These are phyloP conservation scores for Eristalis tenax DNA, from an alignment of 2,888 invertebrate genomes.

Conservation along the genomic window DNA sequence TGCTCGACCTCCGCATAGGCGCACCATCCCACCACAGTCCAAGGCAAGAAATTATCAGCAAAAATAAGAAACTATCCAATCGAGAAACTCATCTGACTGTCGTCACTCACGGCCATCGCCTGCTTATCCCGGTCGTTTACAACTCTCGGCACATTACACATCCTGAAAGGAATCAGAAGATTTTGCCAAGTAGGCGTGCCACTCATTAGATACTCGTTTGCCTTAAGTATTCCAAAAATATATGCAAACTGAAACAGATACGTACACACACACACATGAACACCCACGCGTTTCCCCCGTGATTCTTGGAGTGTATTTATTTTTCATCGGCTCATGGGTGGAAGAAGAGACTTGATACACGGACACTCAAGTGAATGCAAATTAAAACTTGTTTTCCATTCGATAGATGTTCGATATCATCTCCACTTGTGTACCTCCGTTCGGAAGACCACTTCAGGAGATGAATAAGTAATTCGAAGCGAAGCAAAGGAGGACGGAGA, in stretches of 20 bases:
- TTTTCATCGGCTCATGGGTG: background rate
- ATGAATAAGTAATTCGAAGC: background rate
- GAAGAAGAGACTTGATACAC: background rate
- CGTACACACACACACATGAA: background rate
- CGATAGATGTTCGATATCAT: slow-evolving; percentile 9
- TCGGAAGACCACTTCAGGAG: background rate
- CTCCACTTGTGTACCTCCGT: slow-evolving; percentile 15
- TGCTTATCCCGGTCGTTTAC: slow-evolving; percentile 20
- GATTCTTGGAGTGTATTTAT: background rate
- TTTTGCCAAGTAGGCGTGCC: background rate
- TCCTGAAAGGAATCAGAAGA: background rate
- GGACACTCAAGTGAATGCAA: slow-evolving; percentile 11
- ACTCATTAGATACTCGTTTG: background rate
- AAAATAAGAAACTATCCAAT: background rate
- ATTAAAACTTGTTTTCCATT: slow-evolving; percentile 20
- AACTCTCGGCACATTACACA: slow-evolving; percentile 8
- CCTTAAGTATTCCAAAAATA: background rate
- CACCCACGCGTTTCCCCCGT: background rate
- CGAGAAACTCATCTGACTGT: background rate
- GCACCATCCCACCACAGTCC: background rate
- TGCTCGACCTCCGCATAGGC: background rate
- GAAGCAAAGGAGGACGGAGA: background rate
- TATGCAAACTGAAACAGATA: background rate
- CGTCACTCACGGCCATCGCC: background rate
- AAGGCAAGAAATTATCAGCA: background rate